Base-by-base conservation (phyloP, 2,113 vertebrate species). In the Oncorhynchus masou region DNA sequence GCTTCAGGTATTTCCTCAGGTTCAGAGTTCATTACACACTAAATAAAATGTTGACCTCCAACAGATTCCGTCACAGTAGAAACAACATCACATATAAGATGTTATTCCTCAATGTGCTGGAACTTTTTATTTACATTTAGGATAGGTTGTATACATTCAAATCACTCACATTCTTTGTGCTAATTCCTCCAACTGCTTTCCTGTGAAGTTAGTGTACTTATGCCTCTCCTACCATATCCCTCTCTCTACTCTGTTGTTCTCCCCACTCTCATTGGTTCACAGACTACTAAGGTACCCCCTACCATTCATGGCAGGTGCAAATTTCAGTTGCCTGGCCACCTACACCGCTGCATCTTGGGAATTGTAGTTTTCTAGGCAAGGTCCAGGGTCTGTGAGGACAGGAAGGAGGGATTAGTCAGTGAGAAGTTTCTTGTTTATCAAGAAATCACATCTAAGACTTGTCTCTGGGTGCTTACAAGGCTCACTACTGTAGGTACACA, bases 301-400 rank as follows among this genome's bases (percentile, higher is more conserved):
- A 94, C 94, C 94, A 92, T 91, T 83, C 74, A 74, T 22, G 31
- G 82, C 86, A 91, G 91, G 92, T 81, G 85, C 74, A 71, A 83
- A 82, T 83, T 91, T 90, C 86, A 81, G 81, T 66, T 74, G 77
- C 87, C 89, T 24, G 89, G 90, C 94, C 92, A 92, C 86, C 83
- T 79, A 86, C 86, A 89, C 87, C 85, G 78, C 85, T 89, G 95
- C 90, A 93, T 86, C 89, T 84, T 91, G 95, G 95, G 93, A 95
- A 88, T 73, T 93, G 90, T 87, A 91, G 93, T 93, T 60, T 89
- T 85, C 70, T 76, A n/a, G 57, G 49, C 20, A 75, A 22, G 66
- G 39, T 65, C 77, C 64, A 74, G 72, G 59, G 39, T 74, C 68
- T 81, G 34, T 5, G 11, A 54, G 45, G 7, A 20, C 6, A 64